Conservation (phyloP, 2,113 vertebrate species). For the Pontoporia blainvillei region DNA sequence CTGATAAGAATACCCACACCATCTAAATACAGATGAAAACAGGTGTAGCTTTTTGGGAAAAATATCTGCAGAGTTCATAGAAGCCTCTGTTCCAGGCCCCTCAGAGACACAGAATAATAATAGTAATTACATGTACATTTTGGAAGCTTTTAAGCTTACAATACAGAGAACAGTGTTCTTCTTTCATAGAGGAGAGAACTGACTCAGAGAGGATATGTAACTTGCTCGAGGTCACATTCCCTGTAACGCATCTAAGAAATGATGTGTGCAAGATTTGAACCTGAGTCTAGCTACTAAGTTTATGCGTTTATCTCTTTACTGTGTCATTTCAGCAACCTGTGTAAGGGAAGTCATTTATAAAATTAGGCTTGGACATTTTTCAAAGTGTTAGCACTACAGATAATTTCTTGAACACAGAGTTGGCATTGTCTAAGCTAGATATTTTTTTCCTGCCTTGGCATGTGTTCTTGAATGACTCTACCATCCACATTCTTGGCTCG, state of each 20-base stretch:
- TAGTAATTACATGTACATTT: not conserved
- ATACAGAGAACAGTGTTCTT: not conserved
- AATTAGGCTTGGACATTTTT: not conserved
- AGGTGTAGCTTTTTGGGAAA: not conserved
- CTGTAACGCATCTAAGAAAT: not conserved
- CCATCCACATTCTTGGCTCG: too few relatives aligned
- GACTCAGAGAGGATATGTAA: not conserved
- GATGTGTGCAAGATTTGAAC: not conserved
- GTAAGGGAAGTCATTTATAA: not conserved
- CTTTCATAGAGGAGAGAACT: not conserved
- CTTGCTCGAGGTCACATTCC: not conserved
- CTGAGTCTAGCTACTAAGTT: not conserved
- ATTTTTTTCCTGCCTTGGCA: not conserved
- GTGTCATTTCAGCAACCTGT: not conserved
- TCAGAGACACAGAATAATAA: not conserved
- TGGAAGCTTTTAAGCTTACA: not conserved
- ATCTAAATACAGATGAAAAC: not conserved
- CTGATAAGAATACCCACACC: not conserved
- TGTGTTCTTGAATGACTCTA: not conserved
- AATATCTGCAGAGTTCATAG: not conserved
- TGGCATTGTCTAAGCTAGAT: not conserved
- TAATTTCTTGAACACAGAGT: not conserved
- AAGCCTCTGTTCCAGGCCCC: not conserved
- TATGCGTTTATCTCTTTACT: not conserved
- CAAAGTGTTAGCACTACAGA: not conserved